phyloP scores from a whole-genome alignment of 2,113 vertebrate genomes.

The Chaetorhynchus papuensis region DNA sequence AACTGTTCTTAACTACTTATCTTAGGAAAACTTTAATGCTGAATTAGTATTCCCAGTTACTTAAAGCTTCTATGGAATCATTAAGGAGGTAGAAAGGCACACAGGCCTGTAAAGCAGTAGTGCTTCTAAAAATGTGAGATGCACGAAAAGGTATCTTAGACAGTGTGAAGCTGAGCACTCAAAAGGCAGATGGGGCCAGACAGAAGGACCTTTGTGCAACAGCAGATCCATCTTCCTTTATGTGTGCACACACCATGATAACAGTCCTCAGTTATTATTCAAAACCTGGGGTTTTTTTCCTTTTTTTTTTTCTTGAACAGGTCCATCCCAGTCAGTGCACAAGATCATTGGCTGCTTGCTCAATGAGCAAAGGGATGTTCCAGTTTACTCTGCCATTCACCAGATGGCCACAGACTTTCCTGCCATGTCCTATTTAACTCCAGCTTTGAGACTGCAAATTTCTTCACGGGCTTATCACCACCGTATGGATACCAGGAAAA shows the following conservation, averaged over 20 bases:
- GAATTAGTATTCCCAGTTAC: neutral
- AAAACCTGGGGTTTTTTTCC: neutral
- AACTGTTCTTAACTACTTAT: neutral
- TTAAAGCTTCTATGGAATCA: neutral
- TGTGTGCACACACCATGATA: neutral
- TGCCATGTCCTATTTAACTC: neutral
- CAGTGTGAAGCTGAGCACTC: neutral
- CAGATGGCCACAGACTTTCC: neutral
- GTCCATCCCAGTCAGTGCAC: neutral
- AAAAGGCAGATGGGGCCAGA: neutral
- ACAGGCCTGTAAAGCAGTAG: neutral
- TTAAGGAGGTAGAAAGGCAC: neutral
- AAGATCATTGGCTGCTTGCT: neutral
- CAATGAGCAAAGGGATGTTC: neutral
- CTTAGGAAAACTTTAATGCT: neutral
- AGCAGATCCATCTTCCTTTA: neutral
- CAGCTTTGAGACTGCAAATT: neutral
- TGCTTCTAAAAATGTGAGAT: accelerated
- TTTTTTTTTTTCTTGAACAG: neutral
- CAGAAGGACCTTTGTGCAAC: neutral
- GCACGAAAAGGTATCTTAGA: neutral
- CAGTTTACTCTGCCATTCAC: neutral
- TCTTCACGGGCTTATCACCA: neutral
- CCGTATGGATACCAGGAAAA: neutral
- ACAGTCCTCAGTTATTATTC: neutral